These are phyloP conservation scores for Cenopis cana DNA, from an alignment of 2,888 invertebrate genomes.

Conservation along the genomic window DNA sequence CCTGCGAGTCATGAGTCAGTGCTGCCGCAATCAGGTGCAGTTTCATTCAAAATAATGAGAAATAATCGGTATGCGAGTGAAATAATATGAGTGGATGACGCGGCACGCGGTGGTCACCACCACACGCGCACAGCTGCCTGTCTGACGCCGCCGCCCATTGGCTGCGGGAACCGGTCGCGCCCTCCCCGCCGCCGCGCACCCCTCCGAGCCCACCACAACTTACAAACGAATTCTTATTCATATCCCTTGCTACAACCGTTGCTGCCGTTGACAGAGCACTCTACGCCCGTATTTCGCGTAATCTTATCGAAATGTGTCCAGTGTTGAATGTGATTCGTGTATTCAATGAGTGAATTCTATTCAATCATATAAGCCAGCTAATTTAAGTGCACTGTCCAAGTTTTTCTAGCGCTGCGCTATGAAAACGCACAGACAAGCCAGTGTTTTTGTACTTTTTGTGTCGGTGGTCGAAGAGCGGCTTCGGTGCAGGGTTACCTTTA, in stretches of 20 bases:
- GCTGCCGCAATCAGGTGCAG: conserved; percentile 61
- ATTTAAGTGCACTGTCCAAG: conserved; percentile 44
- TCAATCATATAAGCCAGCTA: conserved; percentile 33
- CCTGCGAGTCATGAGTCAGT: conserved; percentile 65
- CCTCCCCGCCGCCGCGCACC: conserved; percentile 60
- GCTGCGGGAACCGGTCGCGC: conserved; percentile 76
- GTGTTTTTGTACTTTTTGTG: conserved; percentile 81
- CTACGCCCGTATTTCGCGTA: conserved; percentile 78
- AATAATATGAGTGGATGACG: conserved; percentile 68
- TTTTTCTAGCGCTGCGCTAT: conserved; percentile 65
- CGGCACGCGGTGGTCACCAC: conserved; percentile 61
- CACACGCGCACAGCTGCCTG: conserved; percentile 76
- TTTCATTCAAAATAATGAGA: conserved; percentile 75
- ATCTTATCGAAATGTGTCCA: conserved; percentile 81
- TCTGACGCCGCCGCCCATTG: conserved; percentile 74
- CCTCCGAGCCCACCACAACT: conserved; percentile 71
- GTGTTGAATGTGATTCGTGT: conserved; percentile 65
- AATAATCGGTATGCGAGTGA: conserved; percentile 69
- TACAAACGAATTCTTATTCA: conserved; percentile 83
- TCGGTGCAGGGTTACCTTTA: conserved; percentile 71
- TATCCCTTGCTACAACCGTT: conserved; percentile 80
- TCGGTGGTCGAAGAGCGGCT: conserved; percentile 74
- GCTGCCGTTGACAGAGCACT: conserved; percentile 75
- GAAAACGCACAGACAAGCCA: conserved; percentile 69
- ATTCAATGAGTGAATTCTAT: conserved; percentile 59